Conservation (phyloP, 1,140 invertebrate species). For the Trichonephila inaurata region DNA sequence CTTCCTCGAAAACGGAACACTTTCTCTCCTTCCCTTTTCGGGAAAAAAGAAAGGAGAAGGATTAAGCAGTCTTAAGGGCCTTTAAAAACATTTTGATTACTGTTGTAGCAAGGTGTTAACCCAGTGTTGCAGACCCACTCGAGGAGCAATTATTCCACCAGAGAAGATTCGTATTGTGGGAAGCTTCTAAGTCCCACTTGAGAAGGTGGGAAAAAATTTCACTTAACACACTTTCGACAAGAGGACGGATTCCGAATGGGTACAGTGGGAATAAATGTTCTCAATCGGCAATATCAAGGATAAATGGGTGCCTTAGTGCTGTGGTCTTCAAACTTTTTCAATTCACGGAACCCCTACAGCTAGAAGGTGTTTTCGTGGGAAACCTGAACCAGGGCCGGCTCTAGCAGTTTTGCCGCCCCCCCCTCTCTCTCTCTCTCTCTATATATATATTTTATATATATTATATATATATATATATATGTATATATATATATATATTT, state of each 20-base stretch:
- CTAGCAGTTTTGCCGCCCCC: too few relatives aligned
- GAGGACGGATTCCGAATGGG: neutral
- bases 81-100: conserved; percentile 36
- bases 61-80: neutral
- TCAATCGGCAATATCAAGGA: too few relatives aligned
- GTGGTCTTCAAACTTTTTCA: too few relatives aligned
- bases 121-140: neutral
- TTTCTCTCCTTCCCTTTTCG: neutral
- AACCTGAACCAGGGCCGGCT: too few relatives aligned
- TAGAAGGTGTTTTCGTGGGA: too few relatives aligned
- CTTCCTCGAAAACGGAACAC: conserved; percentile 28
- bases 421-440: too few relatives aligned
- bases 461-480: too few relatives aligned
- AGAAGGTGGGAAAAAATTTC: conserved; percentile 34
- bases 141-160: neutral
- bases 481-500: too few relatives aligned
- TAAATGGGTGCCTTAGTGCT: too few relatives aligned
- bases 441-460: too few relatives aligned
- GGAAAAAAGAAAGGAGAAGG: neutral
- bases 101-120: conserved; percentile 30
- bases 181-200: neutral
- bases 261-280: too few relatives aligned
- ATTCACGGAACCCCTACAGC: too few relatives aligned
- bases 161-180: neutral
- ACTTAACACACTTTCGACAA: neutral